A percentile compares a stretch with the other conserved stretches of the same genome.
Conservation (phyloP, 2,888 invertebrate species). For the Rotaria socialis region DNA sequence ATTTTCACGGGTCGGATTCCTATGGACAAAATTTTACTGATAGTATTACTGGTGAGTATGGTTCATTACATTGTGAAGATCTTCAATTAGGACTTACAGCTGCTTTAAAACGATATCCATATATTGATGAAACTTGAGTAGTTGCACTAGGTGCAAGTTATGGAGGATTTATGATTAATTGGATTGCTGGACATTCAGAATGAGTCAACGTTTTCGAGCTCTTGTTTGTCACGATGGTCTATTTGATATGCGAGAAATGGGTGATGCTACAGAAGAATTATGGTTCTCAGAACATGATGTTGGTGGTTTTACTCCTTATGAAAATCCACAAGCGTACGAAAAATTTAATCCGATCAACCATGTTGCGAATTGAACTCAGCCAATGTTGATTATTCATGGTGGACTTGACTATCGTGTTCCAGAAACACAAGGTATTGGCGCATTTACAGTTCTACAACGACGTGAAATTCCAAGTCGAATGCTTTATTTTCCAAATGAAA, state of each 20-base stretch:
- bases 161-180: not conserved
- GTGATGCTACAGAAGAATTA: not conserved
- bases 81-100: not conserved
- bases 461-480: too few relatives aligned
- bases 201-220: not conserved
- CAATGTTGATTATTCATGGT: too few relatives aligned
- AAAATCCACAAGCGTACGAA: too few relatives aligned
- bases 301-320: too few relatives aligned
- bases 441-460: too few relatives aligned
- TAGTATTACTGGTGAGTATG: not conserved
- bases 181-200: not conserved
- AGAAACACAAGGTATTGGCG: too few relatives aligned
- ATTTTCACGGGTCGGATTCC: not conserved
- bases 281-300: too few relatives aligned
- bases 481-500: too few relatives aligned
- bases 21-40: slow-evolving; percentile 5
- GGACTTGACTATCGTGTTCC: too few relatives aligned
- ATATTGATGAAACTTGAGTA: not conserved
- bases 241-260: not conserved
- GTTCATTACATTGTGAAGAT: not conserved
- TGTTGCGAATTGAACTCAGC: too few relatives aligned
- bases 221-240: not conserved
- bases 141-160: not conserved
- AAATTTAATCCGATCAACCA: too few relatives aligned
- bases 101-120: not conserved